A percentile compares a stretch with the other conserved stretches of the same genome.
Conservation (phyloP, 2,888 invertebrate genomes). For the Nebria salina region DNA sequence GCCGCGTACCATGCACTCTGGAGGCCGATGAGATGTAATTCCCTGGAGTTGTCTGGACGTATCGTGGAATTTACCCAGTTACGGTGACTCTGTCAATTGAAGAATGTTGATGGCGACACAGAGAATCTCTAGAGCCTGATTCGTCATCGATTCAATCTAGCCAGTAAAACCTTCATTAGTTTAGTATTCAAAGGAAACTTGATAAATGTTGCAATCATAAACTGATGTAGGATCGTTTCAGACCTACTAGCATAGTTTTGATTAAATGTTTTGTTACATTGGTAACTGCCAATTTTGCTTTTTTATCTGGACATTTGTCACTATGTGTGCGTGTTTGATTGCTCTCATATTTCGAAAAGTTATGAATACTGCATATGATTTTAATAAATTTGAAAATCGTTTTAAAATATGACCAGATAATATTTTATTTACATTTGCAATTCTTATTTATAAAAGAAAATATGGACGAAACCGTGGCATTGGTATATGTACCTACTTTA, state of each 20-base stretch:
- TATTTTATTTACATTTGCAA: background rate
- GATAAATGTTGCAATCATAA: too few species aligned
- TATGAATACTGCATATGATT: too few species aligned
- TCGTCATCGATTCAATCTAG: background rate
- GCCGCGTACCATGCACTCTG: slow-evolving; percentile 5
- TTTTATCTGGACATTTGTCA: too few species aligned
- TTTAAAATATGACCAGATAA: too few species aligned
- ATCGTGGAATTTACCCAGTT: slow-evolving; percentile 57
- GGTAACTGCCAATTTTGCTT: too few species aligned
- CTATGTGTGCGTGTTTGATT: background rate
- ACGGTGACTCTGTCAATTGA: slow-evolving; percentile 47
- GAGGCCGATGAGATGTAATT: slow-evolving; percentile 48
- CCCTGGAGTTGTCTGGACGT: slow-evolving; percentile 55
- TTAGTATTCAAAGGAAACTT: background rate
- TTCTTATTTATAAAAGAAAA: background rate
- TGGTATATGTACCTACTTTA: background rate
- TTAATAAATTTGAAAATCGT: too few species aligned
- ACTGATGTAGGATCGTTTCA: too few species aligned
- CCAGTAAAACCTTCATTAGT: slow-evolving; percentile 2
- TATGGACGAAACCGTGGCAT: background rate
- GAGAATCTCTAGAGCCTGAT: slow-evolving; percentile 2
- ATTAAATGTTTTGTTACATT: too few species aligned
- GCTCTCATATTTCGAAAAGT: background rate
- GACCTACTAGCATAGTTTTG: too few species aligned
- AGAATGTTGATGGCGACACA: background rate